Evolutionary conservation across 2,797 vertebrate species (phyloP).

Genomic region (Hydrolagus colliei): DNA sequence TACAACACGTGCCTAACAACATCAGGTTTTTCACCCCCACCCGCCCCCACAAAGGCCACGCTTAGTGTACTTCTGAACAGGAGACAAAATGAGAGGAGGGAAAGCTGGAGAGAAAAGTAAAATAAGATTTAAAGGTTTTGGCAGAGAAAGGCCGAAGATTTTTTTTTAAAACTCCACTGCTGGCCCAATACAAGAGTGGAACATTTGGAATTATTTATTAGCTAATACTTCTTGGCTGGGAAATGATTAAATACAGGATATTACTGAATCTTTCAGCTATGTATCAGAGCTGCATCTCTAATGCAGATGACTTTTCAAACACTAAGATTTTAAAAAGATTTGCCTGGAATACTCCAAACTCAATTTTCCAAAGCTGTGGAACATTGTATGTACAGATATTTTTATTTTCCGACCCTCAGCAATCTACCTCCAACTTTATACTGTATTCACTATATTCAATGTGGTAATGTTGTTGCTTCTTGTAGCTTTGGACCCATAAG

Average conservation of each 20-base stretch:
- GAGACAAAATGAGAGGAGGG: neutral
- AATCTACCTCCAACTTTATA: neutral
- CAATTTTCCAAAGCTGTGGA: neutral
- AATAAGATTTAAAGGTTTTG: conserved; percentile 11
- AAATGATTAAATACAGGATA: conserved; percentile 18
- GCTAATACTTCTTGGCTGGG: neutral
- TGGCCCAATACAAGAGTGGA: neutral
- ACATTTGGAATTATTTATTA: conserved; percentile 13
- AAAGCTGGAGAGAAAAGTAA: neutral
- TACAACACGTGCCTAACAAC: neutral
- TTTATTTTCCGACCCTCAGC: neutral
- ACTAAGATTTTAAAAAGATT: neutral
- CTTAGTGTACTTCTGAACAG: neutral
- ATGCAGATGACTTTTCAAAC: neutral
- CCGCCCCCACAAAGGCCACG: neutral
- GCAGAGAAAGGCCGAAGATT: neutral
- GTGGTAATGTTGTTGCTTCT: too few species aligned
- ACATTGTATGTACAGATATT: neutral
- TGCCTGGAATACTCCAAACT: neutral
- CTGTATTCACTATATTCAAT: neutral
- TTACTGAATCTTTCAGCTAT: neutral
- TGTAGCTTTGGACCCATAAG: too few species aligned
- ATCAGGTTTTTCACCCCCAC: neutral
- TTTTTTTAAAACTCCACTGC: neutral
- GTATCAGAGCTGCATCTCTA: neutral